Evolutionary conservation across 2,888 invertebrate species (phyloP), one percentile per base, ranked within the genome.

Genomic region (Phortica magna): DNA sequence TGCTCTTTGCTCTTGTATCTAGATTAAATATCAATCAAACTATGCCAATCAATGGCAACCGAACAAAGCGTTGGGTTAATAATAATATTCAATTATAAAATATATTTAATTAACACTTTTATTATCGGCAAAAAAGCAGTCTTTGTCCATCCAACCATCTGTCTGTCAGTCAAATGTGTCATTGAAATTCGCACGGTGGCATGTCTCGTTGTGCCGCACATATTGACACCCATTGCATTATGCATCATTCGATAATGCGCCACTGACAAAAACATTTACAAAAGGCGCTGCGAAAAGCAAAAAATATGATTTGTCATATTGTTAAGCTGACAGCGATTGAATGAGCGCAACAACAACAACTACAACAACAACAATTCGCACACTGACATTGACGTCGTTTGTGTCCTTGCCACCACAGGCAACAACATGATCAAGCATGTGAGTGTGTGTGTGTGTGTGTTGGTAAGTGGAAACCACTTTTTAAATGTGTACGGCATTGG

Each of bases 291-390:
- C 2, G 83, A 42, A 68, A 10, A 31, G 2, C 82, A 80, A 82
- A 83, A 83, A 79, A 85, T 88, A 87, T 88, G 31, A 87, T 85
- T 88, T 85, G 85, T 85, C 85, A 85, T 85, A 87, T 85, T 88
- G 88, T 85, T 85, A 85, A 85, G 85, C 85, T 85, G 85, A 87
- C 85, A 84, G 78, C 82, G 31, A 31, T 31, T 64, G 64, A 64
- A 14, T 22, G 64, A 14, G 19, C 19, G 64, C 31, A 59, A 22
- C 59, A n/a, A 57, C n/a, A 4, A 7, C n/a, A n/a, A 7, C 12
- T 14, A 19, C n/a, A n/a, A 14, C 14, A 19, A 17, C 1, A 31
- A 31, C 39, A 17, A 67, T 19, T 7, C 19, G 9, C 48, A 5
- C 41, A 39, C 9, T 42, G 67, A 67, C 67, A 67, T 67, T 67